Conservation (phyloP, 2,797 vertebrate genomes). For the Periparus ater region DNA sequence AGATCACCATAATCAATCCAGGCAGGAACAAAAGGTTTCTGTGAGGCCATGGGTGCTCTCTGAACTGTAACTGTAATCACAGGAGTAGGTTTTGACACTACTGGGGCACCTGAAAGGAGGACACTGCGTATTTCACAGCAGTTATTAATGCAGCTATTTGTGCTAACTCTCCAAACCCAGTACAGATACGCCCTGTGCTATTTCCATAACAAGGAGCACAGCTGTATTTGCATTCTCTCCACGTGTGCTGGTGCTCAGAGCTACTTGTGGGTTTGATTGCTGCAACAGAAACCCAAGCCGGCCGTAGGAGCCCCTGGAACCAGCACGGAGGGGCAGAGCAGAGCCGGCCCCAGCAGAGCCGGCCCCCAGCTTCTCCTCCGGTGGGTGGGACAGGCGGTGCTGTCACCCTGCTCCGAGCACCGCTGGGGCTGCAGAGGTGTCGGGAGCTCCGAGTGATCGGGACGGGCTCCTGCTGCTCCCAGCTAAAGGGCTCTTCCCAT, state of each 20-base stretch:
- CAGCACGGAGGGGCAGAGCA: not conserved
- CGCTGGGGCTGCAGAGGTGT: not conserved
- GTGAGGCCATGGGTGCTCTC: not conserved
- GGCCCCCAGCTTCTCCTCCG: accelerated
- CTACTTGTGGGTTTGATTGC: not conserved
- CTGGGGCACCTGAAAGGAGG: not conserved
- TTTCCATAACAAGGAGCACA: not conserved
- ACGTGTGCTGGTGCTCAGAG: not conserved
- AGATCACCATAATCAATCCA: not conserved
- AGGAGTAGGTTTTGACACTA: not conserved
- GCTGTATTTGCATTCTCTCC: not conserved
- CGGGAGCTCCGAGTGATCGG: not conserved
- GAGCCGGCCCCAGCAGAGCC: not conserved
- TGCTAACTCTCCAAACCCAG: not conserved
- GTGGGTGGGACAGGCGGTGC: accelerated
- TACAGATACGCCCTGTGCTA: not conserved
- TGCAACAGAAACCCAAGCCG: accelerated
- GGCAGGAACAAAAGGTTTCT: not conserved
- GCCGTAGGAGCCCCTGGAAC: not conserved
- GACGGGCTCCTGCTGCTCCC: accelerated
- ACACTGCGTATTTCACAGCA: not conserved
- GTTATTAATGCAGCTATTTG: not conserved
- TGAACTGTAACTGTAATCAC: not conserved
- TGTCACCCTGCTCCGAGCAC: not conserved
- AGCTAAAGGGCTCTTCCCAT: not conserved